Evolutionary conservation across 1,140 invertebrate species (phyloP).

Genomic region (Ruditapes philippinarum): DNA sequence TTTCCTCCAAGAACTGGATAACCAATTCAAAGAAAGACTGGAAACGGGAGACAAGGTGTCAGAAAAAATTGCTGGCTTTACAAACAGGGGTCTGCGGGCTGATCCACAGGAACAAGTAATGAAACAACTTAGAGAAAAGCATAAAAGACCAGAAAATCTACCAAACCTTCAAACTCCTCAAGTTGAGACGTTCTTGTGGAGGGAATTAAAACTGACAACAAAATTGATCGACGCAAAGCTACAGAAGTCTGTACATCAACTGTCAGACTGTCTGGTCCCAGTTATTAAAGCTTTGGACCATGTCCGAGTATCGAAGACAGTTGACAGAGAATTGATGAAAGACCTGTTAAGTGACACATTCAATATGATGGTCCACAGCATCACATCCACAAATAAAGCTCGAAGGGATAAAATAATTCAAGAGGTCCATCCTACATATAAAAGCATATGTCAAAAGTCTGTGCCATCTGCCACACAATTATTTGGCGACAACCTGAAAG

Average conservation of each 20-base stretch:
- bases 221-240: not conserved
- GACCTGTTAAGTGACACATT: not conserved
- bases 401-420: not conserved
- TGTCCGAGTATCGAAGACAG: not conserved
- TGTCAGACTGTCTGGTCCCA: not conserved
- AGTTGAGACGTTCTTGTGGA: not conserved
- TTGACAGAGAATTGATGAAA: not conserved
- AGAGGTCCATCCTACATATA: not conserved
- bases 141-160: constrained; percentile 23
- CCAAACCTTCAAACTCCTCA: not conserved
- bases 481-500: not conserved
- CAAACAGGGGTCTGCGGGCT: not conserved
- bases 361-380: not conserved
- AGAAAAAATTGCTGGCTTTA: not conserved
- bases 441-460: not conserved
- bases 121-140: constrained; percentile 1
- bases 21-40: not conserved
- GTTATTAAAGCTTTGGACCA: not conserved
- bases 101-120: not conserved
- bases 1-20: not conserved
- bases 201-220: not conserved
- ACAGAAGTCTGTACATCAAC: not conserved
- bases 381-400: not conserved
- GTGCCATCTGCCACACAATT: not conserved
- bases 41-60: not conserved